Evolutionary conservation across 2,888 invertebrate genomes (phyloP).

Genomic region (Trileptium ribeirensis): DNA sequence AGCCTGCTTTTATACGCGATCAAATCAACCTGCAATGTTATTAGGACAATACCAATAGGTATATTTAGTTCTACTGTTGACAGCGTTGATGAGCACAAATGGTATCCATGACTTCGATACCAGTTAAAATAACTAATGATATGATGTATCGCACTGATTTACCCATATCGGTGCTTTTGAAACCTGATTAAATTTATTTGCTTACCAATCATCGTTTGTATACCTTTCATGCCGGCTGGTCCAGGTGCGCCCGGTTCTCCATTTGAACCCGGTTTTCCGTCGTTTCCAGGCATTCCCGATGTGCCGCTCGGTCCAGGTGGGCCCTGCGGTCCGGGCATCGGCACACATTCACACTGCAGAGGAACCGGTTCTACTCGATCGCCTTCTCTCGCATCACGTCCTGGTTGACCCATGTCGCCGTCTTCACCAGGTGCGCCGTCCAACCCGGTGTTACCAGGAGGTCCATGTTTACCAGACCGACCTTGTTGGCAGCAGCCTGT

Average conservation of each 20-base stretch:
- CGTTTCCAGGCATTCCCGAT: conserved; percentile 15
- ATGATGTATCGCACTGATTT: too few relatives aligned
- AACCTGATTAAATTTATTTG: too few relatives aligned
- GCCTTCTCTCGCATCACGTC: not conserved
- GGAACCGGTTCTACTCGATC: not conserved
- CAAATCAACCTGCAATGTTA: too few relatives aligned
- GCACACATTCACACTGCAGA: not conserved
- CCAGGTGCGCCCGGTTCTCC: not conserved
- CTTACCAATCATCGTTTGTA: too few relatives aligned
- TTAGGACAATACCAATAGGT: too few relatives aligned
- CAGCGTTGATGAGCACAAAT: too few relatives aligned
- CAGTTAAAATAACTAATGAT: too few relatives aligned
- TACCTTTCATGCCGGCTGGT: not conserved
- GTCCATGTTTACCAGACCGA: not conserved
- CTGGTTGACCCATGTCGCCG: not conserved
- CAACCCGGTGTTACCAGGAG: not conserved
- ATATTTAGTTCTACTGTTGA: too few relatives aligned
- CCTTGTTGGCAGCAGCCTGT: not conserved
- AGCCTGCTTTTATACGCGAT: too few relatives aligned
- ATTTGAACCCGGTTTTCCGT: conserved; percentile 7
- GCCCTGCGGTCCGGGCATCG: conserved; percentile 15
- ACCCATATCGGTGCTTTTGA: too few relatives aligned
- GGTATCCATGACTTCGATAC: too few relatives aligned
- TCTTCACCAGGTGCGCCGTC: not conserved
- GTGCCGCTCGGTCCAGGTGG: conserved; percentile 17